Percentiles rank a stretch among this genome's conserved stretches.
Evolutionary conservation across 2,113 vertebrate genomes (phyloP).

Genomic region (Xiphophorus maculatus): DNA sequence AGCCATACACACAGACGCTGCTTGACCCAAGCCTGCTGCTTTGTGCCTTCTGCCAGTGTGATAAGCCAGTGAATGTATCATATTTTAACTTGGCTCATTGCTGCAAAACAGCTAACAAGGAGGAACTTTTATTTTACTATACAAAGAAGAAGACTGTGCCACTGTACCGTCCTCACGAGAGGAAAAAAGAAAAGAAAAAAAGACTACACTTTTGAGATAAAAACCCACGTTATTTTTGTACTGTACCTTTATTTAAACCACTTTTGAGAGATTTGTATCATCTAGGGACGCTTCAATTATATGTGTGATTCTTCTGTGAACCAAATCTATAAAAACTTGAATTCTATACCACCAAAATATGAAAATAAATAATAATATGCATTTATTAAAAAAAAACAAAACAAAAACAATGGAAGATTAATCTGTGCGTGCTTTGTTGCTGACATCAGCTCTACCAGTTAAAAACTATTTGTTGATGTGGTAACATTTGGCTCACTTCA

Average conservation of each 20-base stretch:
- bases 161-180: conserved; percentile 66
- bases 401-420: not conserved
- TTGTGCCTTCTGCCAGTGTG: conserved; percentile 77
- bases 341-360: conserved; percentile 76
- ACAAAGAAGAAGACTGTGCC: conserved; percentile 68
- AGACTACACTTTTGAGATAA: conserved; percentile 51
- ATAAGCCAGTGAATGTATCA: conserved; percentile 76
- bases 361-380: conserved; percentile 47
- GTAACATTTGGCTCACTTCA: not conserved
- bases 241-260: conserved; percentile 77
- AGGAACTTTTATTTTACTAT: conserved; percentile 63
- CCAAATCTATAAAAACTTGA: conserved; percentile 81
- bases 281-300: conserved; percentile 67
- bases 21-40: conserved; percentile 52
- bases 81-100: conserved; percentile 55
- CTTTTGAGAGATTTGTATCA: conserved; percentile 63
- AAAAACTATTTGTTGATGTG: not conserved
- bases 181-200: not conserved
- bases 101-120: conserved; percentile 52
- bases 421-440: conserved; percentile 21
- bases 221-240: conserved; percentile 80
- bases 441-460: not conserved
- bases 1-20: conserved; percentile 47
- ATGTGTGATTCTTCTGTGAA: conserved; percentile 74
- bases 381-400: conserved; percentile 55